phyloP scores from a whole-genome alignment of 1,140 invertebrate genomes.

The Plectrocnemia conspersa region DNA sequence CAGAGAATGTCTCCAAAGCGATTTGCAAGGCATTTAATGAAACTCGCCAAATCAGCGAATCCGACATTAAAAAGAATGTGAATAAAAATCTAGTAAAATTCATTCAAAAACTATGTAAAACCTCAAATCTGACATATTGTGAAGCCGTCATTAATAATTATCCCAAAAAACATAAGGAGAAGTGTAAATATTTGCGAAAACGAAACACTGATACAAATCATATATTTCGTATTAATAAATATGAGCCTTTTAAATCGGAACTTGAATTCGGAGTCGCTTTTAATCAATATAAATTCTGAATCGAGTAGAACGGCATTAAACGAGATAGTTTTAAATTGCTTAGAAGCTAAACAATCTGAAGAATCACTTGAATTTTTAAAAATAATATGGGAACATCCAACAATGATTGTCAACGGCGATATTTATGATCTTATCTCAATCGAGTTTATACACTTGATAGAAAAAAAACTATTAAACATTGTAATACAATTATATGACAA shows the following conservation, averaged over 20 bases:
- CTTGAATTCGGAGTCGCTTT: constrained; percentile 10
- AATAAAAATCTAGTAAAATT: constrained; percentile 1
- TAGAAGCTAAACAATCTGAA: neutral
- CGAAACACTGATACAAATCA: neutral
- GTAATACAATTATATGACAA: neutral
- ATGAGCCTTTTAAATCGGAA: neutral
- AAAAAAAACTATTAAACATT: constrained; percentile 9
- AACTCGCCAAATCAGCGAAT: neutral
- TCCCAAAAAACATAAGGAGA: neutral
- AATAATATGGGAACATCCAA: constrained; percentile 6
- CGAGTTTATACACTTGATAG: neutral
- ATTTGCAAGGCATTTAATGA: neutral
- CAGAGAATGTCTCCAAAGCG: neutral
- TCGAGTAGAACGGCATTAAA: neutral
- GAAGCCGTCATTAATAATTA: neutral
- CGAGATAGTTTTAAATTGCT: constrained; percentile 10
- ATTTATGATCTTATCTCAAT: constrained; percentile 2
- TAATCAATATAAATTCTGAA: constrained; percentile 3
- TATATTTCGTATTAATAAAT: neutral
- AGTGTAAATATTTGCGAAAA: neutral
- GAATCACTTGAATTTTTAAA: constrained; percentile 8
- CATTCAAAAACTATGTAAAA: constrained; percentile 4
- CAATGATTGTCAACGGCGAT: neutral
- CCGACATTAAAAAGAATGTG: constrained; percentile 1
- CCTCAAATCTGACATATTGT: neutral